Evolutionary conservation across 1,140 invertebrate genomes (phyloP).

Genomic region (Pseudomyrmex sp.): DNA sequence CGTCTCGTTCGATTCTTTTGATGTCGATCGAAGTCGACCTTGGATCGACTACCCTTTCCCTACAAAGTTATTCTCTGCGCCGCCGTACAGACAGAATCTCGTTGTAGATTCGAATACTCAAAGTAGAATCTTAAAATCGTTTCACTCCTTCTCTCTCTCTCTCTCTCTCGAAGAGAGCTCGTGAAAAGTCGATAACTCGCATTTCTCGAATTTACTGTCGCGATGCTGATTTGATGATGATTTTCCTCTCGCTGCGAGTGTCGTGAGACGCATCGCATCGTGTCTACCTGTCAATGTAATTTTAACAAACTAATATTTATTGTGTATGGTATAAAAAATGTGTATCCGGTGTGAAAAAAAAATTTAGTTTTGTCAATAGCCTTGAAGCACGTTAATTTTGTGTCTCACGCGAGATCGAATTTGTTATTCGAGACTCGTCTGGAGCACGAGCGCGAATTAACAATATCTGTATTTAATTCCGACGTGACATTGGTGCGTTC

Average conservation of each 20-base stretch:
- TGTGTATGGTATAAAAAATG: too few relatives aligned
- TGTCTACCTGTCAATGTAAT: too few relatives aligned
- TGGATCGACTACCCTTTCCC: not conserved
- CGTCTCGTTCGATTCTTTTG: not conserved
- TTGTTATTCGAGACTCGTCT: slow-evolving; percentile 32
- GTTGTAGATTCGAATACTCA: not conserved
- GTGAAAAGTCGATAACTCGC: too few relatives aligned
- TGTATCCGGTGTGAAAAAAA: not conserved
- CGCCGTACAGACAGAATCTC: not conserved
- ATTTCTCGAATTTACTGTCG: too few relatives aligned
- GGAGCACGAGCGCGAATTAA: slow-evolving; percentile 11
- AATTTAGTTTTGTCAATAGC: not conserved
- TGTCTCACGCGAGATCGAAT: slow-evolving; percentile 20
- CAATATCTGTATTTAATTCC: slow-evolving; percentile 25
- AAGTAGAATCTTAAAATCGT: slow-evolving; percentile 26
- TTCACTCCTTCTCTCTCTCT: not conserved
- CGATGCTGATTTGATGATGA: too few relatives aligned
- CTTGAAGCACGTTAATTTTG: slow-evolving; percentile 38
- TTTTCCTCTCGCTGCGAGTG: too few relatives aligned
- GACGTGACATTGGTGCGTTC: slow-evolving; percentile 26
- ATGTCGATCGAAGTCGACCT: slow-evolving; percentile 10
- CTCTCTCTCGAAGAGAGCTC: too few relatives aligned
- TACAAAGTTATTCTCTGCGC: not conserved
- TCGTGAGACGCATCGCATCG: too few relatives aligned
- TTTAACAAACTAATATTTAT: too few relatives aligned